Evolutionary conservation across 2,113 vertebrate species (phyloP).

Genomic region (Hemiprocne comata): DNA sequence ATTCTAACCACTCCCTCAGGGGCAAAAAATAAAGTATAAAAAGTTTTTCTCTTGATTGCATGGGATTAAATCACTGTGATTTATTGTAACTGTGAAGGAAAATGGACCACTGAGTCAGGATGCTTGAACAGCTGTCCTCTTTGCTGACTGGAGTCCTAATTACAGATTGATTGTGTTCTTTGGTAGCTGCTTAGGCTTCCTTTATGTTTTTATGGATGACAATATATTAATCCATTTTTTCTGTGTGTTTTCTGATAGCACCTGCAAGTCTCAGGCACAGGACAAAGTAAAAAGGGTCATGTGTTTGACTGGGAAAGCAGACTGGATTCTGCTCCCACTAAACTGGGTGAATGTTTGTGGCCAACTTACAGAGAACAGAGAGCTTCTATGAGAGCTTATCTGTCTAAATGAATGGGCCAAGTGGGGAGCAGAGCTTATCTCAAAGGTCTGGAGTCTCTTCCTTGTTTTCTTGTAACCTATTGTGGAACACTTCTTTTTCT

Average conservation of each 20-base stretch:
- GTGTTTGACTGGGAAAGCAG: neutral
- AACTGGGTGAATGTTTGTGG: neutral
- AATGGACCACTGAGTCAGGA: neutral
- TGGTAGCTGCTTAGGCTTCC: neutral
- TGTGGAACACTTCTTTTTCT: neutral
- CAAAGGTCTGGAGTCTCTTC: neutral
- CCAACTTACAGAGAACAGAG: neutral
- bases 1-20: neutral
- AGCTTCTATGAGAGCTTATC: neutral
- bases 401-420: neutral
- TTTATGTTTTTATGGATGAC: neutral
- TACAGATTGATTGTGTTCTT: neutral
- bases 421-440: neutral
- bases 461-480: neutral
- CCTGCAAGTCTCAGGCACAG: neutral
- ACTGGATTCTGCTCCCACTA: neutral
- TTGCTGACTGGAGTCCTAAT: neutral
- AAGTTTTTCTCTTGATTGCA: neutral
- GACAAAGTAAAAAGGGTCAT: neutral
- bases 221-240: neutral
- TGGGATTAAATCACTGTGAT: neutral
- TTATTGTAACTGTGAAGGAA: constrained; percentile 10
- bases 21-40: neutral
- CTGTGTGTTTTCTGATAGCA: neutral
- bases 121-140: neutral